Percentiles rank a stretch among this genome's conserved stretches.
Conservation (phyloP, 2,888 invertebrate species). For the Lingula anatina region DNA sequence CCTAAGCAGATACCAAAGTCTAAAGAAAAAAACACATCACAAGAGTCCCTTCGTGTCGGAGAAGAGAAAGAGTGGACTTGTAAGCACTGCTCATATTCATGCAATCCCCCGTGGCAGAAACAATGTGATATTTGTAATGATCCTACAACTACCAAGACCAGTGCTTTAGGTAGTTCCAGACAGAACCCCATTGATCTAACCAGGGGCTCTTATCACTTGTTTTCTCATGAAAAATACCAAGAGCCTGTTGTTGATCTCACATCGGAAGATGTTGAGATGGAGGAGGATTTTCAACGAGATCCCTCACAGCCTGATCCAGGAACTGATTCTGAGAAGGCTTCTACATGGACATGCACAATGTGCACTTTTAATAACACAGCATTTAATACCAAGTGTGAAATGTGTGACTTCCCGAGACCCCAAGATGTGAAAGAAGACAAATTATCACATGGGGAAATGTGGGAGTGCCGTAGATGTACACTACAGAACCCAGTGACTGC, state of each 20-base stretch:
- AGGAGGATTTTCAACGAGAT: too few species aligned
- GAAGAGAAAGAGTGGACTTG: slow-evolving; percentile 70
- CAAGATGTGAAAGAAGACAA: background rate
- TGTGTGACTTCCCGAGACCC: slow-evolving; percentile 64
- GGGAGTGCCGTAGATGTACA: slow-evolving; percentile 86
- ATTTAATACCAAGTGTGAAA: slow-evolving; percentile 66
- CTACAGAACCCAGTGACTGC: slow-evolving; percentile 70
- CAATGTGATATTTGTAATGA: slow-evolving; percentile 81
- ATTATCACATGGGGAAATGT: slow-evolving; percentile 45
- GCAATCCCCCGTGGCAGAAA: slow-evolving; percentile 75
- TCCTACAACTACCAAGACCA: too few species aligned
- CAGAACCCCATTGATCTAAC: too few species aligned
- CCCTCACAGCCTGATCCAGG: too few species aligned
- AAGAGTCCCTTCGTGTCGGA: slow-evolving; percentile 1
- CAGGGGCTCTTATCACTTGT: too few species aligned
- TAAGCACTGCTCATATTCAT: slow-evolving; percentile 80
- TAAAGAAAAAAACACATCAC: too few species aligned
- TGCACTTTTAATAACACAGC: slow-evolving; percentile 72
- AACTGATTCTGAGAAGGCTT: too few species aligned
- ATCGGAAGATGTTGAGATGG: too few species aligned
- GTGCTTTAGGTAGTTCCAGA: too few species aligned
- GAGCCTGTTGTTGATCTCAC: too few species aligned
- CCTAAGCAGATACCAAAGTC: too few species aligned
- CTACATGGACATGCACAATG: slow-evolving; percentile 59
- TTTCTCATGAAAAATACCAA: too few species aligned